phyloP scores from a whole-genome alignment of 2,797 vertebrate species.

The Octomys mimax region DNA sequence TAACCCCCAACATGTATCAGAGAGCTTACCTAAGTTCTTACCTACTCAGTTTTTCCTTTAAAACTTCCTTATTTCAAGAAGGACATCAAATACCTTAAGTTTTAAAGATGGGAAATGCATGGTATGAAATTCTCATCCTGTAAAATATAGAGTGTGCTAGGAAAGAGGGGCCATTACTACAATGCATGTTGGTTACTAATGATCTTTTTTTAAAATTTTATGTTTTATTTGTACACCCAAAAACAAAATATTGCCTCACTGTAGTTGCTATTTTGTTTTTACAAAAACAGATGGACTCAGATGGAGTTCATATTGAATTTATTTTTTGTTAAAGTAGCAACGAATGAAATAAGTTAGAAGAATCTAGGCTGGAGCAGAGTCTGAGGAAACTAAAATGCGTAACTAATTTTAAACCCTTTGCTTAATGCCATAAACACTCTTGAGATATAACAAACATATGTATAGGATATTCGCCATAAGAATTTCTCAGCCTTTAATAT shows the following conservation, averaged over 20 bases:
- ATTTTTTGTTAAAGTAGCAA: background rate
- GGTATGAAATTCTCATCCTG: background rate
- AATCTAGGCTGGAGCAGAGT: background rate
- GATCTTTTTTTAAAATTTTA: conserved; percentile 21
- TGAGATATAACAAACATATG: background rate
- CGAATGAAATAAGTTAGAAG: background rate
- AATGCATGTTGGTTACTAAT: background rate
- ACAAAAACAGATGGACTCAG: background rate
- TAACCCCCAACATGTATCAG: background rate
- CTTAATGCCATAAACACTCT: conserved; percentile 48
- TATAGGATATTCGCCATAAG: background rate
- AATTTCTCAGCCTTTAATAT: background rate
- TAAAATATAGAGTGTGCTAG: background rate
- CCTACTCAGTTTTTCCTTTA: background rate
- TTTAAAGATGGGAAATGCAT: background rate
- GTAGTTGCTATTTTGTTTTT: background rate
- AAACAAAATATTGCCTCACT: background rate
- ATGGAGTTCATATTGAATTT: background rate
- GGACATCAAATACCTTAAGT: background rate
- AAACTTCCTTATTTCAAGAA: background rate
- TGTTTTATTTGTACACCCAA: background rate
- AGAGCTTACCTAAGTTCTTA: background rate
- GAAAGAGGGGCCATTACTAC: background rate
- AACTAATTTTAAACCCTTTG: background rate
- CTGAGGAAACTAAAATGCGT: conserved; percentile 58